Percentiles rank a stretch among this genome's conserved stretches.
Evolutionary conservation across 2,113 vertebrate genomes (phyloP).

Genomic region (Arenaria interpres): DNA sequence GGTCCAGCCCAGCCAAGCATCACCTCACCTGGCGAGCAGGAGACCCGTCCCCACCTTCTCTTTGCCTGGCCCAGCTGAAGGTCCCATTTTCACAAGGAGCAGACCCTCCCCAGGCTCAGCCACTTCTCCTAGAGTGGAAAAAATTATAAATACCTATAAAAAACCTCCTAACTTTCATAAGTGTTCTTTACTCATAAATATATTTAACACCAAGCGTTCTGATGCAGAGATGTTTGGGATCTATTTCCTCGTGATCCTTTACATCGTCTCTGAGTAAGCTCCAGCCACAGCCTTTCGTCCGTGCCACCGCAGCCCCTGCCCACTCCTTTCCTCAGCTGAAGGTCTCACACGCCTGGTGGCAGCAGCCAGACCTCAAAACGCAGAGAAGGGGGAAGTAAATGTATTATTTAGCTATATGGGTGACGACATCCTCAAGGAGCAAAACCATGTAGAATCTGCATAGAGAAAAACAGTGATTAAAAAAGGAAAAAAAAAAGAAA

Average conservation of each 20-base stretch:
- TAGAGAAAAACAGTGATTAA: neutral
- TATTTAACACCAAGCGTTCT: neutral
- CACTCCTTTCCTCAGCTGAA: neutral
- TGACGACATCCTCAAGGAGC: neutral
- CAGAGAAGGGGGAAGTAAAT: neutral
- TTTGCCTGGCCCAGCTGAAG: too few species aligned
- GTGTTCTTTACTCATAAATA: neutral
- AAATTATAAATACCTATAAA: neutral
- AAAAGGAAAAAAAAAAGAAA: neutral
- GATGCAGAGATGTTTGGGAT: too few species aligned
- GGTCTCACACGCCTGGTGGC: accelerated
- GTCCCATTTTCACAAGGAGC: accelerated
- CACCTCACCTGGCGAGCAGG: neutral
- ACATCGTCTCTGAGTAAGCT: accelerated
- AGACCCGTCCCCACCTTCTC: too few species aligned
- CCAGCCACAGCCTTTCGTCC: accelerated
- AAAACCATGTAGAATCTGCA: neutral
- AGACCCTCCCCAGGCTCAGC: too few species aligned
- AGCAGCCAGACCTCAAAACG: too few species aligned
- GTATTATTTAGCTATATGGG: neutral
- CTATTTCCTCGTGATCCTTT: neutral
- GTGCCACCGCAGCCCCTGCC: neutral
- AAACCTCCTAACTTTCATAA: neutral
- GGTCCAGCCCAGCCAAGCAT: neutral
- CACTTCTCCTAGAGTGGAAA: neutral